These are phyloP conservation scores for Cheilosia variabilis DNA, from an alignment of 2,888 invertebrate species.

Conservation along the genomic window DNA sequence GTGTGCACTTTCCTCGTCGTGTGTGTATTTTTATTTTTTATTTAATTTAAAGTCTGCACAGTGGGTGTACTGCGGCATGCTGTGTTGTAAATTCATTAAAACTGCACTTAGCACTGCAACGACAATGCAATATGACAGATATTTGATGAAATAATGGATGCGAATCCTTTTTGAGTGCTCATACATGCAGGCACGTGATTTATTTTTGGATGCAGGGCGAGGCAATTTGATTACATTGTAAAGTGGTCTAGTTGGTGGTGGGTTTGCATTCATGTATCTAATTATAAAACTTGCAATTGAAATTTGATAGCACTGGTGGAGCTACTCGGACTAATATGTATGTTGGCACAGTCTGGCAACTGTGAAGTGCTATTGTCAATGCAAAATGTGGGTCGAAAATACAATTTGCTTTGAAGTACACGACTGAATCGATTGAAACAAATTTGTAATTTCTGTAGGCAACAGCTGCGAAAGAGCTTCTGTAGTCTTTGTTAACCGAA, in stretches of 20 bases:
- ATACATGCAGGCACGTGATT: background rate
- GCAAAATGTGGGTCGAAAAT: no score
- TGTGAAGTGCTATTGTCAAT: background rate
- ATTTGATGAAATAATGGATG: conserved; percentile 55
- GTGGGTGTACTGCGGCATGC: background rate
- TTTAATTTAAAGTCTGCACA: conserved; percentile 34
- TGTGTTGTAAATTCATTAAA: conserved; percentile 52
- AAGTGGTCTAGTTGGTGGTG: conserved; percentile 14
- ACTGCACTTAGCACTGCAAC: conserved; percentile 40
- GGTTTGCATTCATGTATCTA: conserved; percentile 6
- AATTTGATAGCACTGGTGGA: conserved; percentile 19
- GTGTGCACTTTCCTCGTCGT: background rate
- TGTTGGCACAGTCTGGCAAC: background rate
- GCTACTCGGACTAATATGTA: conserved; percentile 5
- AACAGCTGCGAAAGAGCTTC: no score
- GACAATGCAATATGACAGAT: conserved; percentile 30
- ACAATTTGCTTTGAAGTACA: no score
- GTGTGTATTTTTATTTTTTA: conserved; percentile 10
- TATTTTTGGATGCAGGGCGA: background rate
- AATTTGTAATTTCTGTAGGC: no score
- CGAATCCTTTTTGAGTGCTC: conserved; percentile 23
- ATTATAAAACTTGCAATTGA: conserved; percentile 28
- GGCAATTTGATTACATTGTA: conserved; percentile 44
- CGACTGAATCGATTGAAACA: no score
- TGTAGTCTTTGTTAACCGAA: no score